These are phyloP conservation scores for Pelvicachromis taeniatus DNA, from an alignment of 2,113 vertebrate species.

Conservation along the genomic window DNA sequence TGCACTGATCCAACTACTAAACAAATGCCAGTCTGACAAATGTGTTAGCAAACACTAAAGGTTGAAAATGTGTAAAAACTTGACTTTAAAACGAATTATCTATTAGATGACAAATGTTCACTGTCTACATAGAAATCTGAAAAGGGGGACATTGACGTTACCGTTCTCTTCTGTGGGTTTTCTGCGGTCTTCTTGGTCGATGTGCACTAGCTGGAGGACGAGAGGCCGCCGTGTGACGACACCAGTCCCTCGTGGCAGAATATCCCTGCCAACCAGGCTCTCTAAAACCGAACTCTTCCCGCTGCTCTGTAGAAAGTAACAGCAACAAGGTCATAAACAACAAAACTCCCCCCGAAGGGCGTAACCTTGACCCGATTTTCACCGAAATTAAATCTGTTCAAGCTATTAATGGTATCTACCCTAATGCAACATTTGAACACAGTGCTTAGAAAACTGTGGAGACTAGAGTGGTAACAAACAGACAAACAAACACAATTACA, in stretches of 20 bases:
- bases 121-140: background rate
- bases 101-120: background rate
- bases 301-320: conserved; percentile 84
- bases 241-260: conserved; percentile 94
- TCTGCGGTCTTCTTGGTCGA: conserved; percentile 85
- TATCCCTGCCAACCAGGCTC: conserved; percentile 91
- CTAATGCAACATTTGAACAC: background rate
- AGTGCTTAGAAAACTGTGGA: background rate
- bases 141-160: conserved; percentile 47
- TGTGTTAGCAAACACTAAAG: background rate
- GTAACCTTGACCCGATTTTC: background rate
- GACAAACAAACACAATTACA: background rate
- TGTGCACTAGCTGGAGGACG: conserved; percentile 93
- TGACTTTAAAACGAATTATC: background rate
- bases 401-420: background rate
- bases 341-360: background rate
- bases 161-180: conserved; percentile 94
- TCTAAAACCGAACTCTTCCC: conserved; percentile 98
- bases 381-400: background rate
- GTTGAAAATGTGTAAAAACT: background rate
- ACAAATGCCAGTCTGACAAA: background rate
- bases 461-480: background rate
- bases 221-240: conserved; percentile 94
- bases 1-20: background rate
- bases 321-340: conserved; percentile 3